A percentile compares a stretch with the other conserved stretches of the same genome.
These are phyloP conservation scores for Phylloscopus collybita DNA, from an alignment of 2,797 vertebrate genomes.

Conservation along the genomic window DNA sequence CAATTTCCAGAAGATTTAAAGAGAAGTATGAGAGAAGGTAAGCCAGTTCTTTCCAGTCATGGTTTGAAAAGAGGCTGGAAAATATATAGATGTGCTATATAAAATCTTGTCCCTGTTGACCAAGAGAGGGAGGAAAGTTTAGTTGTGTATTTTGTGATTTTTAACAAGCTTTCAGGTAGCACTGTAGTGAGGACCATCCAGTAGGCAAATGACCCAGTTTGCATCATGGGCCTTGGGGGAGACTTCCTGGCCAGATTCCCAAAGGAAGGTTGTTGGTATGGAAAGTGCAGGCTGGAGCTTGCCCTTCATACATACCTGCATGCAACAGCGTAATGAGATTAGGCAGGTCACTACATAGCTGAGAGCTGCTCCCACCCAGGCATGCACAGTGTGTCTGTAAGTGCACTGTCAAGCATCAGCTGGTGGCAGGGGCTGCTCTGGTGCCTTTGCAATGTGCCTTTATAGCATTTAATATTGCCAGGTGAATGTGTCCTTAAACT, in stretches of 20 bases:
- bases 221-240: neutral
- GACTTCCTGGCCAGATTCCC: slow-evolving; percentile 52
- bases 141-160: neutral
- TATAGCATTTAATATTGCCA: neutral
- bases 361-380: slow-evolving; percentile 53
- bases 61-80: neutral
- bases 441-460: neutral
- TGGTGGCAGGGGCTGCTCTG: neutral
- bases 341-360: slow-evolving; percentile 63
- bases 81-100: neutral
- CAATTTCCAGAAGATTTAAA: neutral
- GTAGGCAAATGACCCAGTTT: slow-evolving; percentile 28
- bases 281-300: slow-evolving; percentile 56
- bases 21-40: neutral
- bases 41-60: neutral
- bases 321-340: slow-evolving; percentile 52
- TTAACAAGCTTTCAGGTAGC: neutral
- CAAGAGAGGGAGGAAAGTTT: neutral
- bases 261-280: slow-evolving; percentile 13
- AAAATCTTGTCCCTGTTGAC: neutral
- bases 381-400: neutral
- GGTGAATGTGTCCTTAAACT: neutral
- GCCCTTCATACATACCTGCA: slow-evolving; percentile 57
- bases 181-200: neutral
- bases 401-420: neutral